Evolutionary conservation across 2,888 invertebrate species (phyloP).

Genomic region (Cheilosia vulpina): DNA sequence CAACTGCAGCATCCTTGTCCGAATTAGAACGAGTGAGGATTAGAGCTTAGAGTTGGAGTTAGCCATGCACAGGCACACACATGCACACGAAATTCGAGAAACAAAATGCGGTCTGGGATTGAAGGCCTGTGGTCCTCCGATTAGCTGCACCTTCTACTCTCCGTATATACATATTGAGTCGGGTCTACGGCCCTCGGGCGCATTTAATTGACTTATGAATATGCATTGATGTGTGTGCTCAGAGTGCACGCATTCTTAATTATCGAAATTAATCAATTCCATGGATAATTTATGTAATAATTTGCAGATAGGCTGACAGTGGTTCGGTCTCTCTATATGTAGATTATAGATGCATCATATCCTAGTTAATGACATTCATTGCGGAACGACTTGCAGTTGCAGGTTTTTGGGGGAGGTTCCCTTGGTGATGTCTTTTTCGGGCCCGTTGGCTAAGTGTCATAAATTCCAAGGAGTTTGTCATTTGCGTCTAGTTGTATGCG

Average conservation of each 20-base stretch:
- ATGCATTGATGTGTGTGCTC: slow-evolving; percentile 63
- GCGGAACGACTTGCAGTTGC: slow-evolving; percentile 16
- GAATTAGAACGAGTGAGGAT: slow-evolving; percentile 32
- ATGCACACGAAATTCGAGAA: slow-evolving; percentile 31
- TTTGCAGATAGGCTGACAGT: slow-evolving; percentile 70
- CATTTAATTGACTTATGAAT: slow-evolving; percentile 75
- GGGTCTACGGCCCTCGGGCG: slow-evolving; percentile 49
- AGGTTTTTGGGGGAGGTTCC: slow-evolving; percentile 61
- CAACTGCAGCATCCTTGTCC: slow-evolving; percentile 42
- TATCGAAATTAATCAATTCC: slow-evolving; percentile 75
- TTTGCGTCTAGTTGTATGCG: neutral
- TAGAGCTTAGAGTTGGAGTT: slow-evolving; percentile 16
- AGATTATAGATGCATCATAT: slow-evolving; percentile 20
- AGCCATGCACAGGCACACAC: slow-evolving; percentile 2
- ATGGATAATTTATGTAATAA: slow-evolving; percentile 75
- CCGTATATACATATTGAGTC: neutral
- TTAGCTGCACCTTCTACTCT: slow-evolving; percentile 50
- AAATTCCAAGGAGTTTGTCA: slow-evolving; percentile 63
- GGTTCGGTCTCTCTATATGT: neutral
- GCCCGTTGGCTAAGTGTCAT: slow-evolving; percentile 56
- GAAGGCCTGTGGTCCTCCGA: slow-evolving; percentile 55
- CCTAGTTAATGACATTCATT: slow-evolving; percentile 55
- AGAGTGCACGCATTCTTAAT: slow-evolving; percentile 72
- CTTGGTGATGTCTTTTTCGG: slow-evolving; percentile 53
- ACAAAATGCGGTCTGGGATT: slow-evolving; percentile 48